Evolutionary conservation across 1,140 invertebrate species (phyloP), one percentile per base, ranked within the genome.

Genomic region (Musca vetustissima): DNA sequence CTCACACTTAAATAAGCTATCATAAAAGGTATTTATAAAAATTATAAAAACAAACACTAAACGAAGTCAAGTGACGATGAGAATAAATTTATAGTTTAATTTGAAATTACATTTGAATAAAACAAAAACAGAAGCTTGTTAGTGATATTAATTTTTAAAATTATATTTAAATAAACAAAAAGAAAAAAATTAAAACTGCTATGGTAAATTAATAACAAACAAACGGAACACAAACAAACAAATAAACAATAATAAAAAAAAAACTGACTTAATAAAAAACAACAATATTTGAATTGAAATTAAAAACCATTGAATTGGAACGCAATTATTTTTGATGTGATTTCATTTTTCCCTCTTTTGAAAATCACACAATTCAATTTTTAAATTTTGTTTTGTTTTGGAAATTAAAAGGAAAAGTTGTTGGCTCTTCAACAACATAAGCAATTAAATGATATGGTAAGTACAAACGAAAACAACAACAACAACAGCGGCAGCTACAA

Each of bases 111-210:
- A 66, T 55, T 66, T 55, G 11, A 66, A 66, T 24, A 52, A 65
- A 65, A 65, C n/a, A n/a, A n/a, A n/a, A n/a, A n/a, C n/a, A 48
- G 32, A 66, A 66, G 64, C 64, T 66, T 50, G 49, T 66, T 66
- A 66, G 64, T 66, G 64, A 66, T 66, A 66, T 66, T 66, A 66
- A 66, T 66, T 66, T 66, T 50, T 66, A 66, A 66, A 61, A 61
- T 61, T 61, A 36, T 61, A 61, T 61, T 61, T 19, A 61, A 43
- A 61, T 28, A 43, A 43, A 59, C 15, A 59, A 59, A 28, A 25
- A n/a, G n/a, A n/a, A n/a, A n/a, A n/a, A n/a, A n/a, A 55, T 24
- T 13, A 8, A 55, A 61, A 43, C 32, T 17, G 28, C 57, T 36
- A 61, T 17, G 28, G 28, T 61, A 57, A 57, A 25, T 15, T 32